Base-by-base conservation (phyloP, 2,888 invertebrate genomes). In the Glaucopsyche alexis region DNA sequence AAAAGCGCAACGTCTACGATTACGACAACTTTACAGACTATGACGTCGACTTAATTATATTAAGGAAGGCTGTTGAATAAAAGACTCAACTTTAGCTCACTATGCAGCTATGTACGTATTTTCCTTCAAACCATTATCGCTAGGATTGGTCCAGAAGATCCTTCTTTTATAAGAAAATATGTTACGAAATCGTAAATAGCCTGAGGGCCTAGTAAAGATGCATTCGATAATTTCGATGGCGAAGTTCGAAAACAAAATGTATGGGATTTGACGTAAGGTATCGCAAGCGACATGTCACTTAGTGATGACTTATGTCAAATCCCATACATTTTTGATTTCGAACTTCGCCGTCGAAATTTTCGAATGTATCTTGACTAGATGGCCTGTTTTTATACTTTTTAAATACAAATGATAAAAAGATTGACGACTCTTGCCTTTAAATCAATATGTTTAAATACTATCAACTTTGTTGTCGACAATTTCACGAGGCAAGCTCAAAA, bases 1-100 rank as follows among this genome's bases (percentile, higher is more conserved):
- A 55, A 52, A 52, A 52, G n/a, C 52, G 16, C 19, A 55, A 55
- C 55, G 55, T 55, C 19, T 55, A 19, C 19, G 55, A 55, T 55
- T 9, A 16, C 55, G 55, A 55, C 55, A 55, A 19, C 2, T 52
- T 7, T 52, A 14, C 14, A 14, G 16, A 16, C 52, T 55, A 3
- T 19, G 19, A 55, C 55, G 55, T 55, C 16, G 52, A 52, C 16
- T 8, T 55, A 55, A 55, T 55, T 55, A 55, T 55, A 55, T 55
- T 55, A 55, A 55, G 55, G 55, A 55, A 55, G 55, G 9, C 19
- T 8, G 9, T 55, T 19, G 9, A 16, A 4, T 16, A 50, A n/a
- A 9, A 55, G 55, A 42, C 42, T 55, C 55, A 19, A 55, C 19
- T 19, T 55, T 55, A 52, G 1, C 9, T n/a, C 52, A 19, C 16